Base-by-base conservation (phyloP, 2,888 invertebrate genomes). In the Cecidostiba fungosa region DNA sequence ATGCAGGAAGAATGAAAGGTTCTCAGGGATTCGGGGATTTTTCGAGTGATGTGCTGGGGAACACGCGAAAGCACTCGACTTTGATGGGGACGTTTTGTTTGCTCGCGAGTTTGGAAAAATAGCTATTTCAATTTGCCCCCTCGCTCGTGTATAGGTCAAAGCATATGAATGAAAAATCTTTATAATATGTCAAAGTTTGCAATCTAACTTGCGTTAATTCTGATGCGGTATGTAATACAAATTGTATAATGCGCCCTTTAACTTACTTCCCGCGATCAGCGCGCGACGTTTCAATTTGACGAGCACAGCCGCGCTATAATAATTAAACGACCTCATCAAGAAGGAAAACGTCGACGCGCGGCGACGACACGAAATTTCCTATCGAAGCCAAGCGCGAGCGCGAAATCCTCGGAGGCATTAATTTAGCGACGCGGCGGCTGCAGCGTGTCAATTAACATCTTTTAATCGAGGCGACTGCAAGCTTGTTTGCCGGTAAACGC, bases 391-490 rank as follows among this genome's bases (percentile, higher is more conserved):
- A 3, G 36, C 36, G 8, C 39, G 39, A 43, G 39, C n/a, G 12
- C n/a, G 29, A 50, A 69, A 74, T 79, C 66, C 26, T 54, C n/a
- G 39, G 6, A 19, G 69, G 84, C 66, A 79, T 89, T 88, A 88
- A 89, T 89, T 88, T 85, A 86, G 76, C 83, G 85, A 78, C 84
- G 76, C 83, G 85, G 80, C 84, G 79, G 87, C 54, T 66, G 73
- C 83, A 79, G 78, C 77, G 85, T 86, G 87, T 89, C 89, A 89
- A 89, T 90, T 89, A 89, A 89, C 88, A 87, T 86, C 88, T 89
- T 87, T 89, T 89, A 89, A 89, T 89, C 89, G 88, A 85, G 78
- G 47, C 47, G 87, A 83, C 87, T 86, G 82, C 86, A 88, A 8
- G 54, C 54, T 87, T 90, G 89, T 89, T 89, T 90, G 87, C 84